Conservation (phyloP, 2,113 vertebrate species). For the Myodes glareolus region DNA sequence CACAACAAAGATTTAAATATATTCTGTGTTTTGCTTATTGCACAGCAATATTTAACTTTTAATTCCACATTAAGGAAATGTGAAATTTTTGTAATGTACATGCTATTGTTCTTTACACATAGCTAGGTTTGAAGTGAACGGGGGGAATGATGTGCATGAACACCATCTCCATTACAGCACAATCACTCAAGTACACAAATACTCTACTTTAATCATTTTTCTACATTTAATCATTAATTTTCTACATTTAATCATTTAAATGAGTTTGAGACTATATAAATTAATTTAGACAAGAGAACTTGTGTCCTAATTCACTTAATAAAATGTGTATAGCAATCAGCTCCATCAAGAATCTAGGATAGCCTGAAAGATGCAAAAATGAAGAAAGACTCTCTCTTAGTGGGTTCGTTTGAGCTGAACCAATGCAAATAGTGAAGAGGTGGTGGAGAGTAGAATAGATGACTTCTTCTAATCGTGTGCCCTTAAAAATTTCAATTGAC, state of each 20-base stretch:
- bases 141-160: background rate
- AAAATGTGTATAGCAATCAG: background rate
- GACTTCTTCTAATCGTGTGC: background rate
- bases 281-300: background rate
- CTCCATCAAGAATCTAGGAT: background rate
- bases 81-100: background rate
- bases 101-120: background rate
- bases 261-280: background rate
- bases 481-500: background rate
- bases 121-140: background rate
- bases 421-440: background rate
- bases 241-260: too few species aligned
- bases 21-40: background rate
- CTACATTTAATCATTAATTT: too few species aligned
- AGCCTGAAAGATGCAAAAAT: background rate
- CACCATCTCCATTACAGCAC: background rate
- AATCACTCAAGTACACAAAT: background rate
- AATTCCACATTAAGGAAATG: background rate
- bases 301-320: background rate
- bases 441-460: background rate
- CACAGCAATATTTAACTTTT: background rate
- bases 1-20: background rate
- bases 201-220: slow-evolving; percentile 44
- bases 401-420: background rate
- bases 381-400: background rate